phyloP scores from a whole-genome alignment of 2,888 invertebrate genomes.

The Opisthograptis luteolata region DNA sequence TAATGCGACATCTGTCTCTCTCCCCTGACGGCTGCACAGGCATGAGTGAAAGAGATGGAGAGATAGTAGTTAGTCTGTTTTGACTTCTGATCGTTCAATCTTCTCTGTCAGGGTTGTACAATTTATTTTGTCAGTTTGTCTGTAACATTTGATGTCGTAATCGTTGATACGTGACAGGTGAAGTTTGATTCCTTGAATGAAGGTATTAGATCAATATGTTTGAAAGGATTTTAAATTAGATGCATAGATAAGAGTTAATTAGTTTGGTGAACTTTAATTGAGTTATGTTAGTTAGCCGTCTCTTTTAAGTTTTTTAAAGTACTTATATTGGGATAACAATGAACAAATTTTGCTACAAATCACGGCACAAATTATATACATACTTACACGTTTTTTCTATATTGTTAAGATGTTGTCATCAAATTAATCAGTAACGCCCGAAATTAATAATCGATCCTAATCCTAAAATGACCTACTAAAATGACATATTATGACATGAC shows the following conservation, averaged over 20 bases:
- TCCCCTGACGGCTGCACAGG: constrained; percentile 30
- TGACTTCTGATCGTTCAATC: constrained; percentile 76
- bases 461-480: too few relatives aligned
- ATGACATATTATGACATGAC: too few relatives aligned
- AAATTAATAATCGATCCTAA: too few relatives aligned
- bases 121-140: constrained; percentile 64
- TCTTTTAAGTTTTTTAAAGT: too few relatives aligned
- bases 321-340: too few relatives aligned
- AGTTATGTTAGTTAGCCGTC: background rate
- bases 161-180: constrained; percentile 60
- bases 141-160: constrained; percentile 67
- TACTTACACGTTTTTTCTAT: too few relatives aligned
- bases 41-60: constrained; percentile 52
- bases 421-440: too few relatives aligned
- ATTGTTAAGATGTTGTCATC: too few relatives aligned
- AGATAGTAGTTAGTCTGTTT: constrained; percentile 46
- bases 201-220: constrained; percentile 22
- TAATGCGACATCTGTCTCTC: constrained; percentile 65
- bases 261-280: constrained; percentile 12
- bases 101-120: constrained; percentile 47
- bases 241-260: constrained; percentile 15
- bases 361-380: too few relatives aligned
- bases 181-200: constrained; percentile 47
- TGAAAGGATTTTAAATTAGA: constrained; percentile 23
- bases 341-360: too few relatives aligned